Conservation (phyloP, 2,888 invertebrate species). For the Platycheirus rosarum region DNA sequence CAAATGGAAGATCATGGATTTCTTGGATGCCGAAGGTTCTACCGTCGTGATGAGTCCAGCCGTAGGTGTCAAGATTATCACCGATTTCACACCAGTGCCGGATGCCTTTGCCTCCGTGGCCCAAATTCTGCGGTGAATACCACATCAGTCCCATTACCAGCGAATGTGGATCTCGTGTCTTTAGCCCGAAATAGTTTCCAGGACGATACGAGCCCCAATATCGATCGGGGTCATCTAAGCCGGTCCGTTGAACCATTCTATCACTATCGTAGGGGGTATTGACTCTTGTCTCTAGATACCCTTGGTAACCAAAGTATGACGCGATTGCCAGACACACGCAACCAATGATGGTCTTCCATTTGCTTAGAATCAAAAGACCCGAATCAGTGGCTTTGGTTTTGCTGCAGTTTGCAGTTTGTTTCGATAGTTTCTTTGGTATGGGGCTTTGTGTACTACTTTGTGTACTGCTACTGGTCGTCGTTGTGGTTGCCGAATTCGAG, state of each 20-base stretch:
- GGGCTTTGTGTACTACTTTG: slow-evolving; percentile 60
- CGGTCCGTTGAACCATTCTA: slow-evolving; percentile 89
- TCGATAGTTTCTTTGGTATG: slow-evolving; percentile 59
- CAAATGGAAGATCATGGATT: slow-evolving; percentile 91
- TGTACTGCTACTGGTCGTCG: slow-evolving; percentile 67
- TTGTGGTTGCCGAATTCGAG: slow-evolving; percentile 47
- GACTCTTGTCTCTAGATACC: slow-evolving; percentile 93
- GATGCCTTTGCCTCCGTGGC: slow-evolving; percentile 89
- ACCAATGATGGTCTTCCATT: slow-evolving; percentile 86
- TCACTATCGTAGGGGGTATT: slow-evolving; percentile 92
- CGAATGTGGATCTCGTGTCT: slow-evolving; percentile 94
- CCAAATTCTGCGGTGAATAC: slow-evolving; percentile 90
- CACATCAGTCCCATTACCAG: slow-evolving; percentile 98
- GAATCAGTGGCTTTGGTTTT: slow-evolving; percentile 36
- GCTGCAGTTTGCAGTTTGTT: slow-evolving; percentile 19
- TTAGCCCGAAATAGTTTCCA: slow-evolving; percentile 94
- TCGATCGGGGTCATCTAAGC: slow-evolving; percentile 88
- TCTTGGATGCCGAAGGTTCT: slow-evolving; percentile 94
- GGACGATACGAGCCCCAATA: slow-evolving; percentile 98
- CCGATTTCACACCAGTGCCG: slow-evolving; percentile 97
- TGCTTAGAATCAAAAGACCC: slow-evolving; percentile 78
- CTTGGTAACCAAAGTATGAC: slow-evolving; percentile 89
- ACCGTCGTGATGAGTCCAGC: slow-evolving; percentile 97
- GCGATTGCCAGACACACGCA: slow-evolving; percentile 87
- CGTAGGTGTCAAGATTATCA: slow-evolving; percentile 91